Base-by-base conservation (phyloP, 1,140 invertebrate genomes). In the Drosophila lacteicornis region DNA sequence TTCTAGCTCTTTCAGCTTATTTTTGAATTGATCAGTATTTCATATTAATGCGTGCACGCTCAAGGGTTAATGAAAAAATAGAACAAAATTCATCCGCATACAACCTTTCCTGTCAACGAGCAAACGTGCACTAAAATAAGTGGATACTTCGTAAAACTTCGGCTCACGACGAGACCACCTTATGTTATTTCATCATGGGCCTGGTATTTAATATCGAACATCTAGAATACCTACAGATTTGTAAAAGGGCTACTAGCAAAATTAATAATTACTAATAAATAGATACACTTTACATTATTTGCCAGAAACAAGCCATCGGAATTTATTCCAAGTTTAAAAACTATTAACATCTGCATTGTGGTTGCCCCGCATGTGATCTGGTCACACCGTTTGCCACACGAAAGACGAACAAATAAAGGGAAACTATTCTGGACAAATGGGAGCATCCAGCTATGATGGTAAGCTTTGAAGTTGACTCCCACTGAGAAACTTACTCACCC, bases 401-500 rank as follows among this genome's bases (percentile, higher is more conserved):
- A 73, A 73, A 71, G 67, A 22, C 67, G 38, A 27, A 59, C 46
- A 73, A 60, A 73, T 73, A 73, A 73, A 71, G 38, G 27, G 50
- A 27, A 73, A 71, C 42, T 53, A 51, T 51, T 56, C 38, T 56
- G 49, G 42, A 70, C 66, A 73, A 73, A 92, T 92, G 91, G 88
- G 68, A 66, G 91, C 73, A 59, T 79, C 91, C 9, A 92, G 79
- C 65, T 92, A 92, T 51, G 91, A 92, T 84, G 91, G 91, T 91
- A 71, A 69, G 45, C 12, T 0, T 65, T 2, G 4, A n/a, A 8
- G 11, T 11, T 51, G 9, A 4, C 0, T 3, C 8, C 2, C 4
- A 5, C 27, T 38, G 8, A 1, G 11, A 25, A 6, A 27, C n/a
- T 22, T 25, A 38, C 17, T 43, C 8, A 36, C n/a, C 45, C 3